Evolutionary conservation across 2,888 invertebrate species (phyloP).

Genomic region (Schrankia costaestrigalis): DNA sequence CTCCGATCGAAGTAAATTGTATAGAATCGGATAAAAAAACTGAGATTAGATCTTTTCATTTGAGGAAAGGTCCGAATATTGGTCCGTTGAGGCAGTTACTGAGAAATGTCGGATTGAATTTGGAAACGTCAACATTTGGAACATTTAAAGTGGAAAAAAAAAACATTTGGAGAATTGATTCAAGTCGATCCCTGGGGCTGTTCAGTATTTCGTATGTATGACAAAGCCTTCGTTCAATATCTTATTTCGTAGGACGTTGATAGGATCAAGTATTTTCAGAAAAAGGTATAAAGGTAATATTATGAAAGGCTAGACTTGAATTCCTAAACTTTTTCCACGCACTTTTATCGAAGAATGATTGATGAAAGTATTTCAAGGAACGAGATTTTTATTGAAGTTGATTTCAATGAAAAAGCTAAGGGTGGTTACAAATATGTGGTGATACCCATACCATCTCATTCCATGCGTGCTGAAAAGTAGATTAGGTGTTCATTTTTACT

Average conservation of each 20-base stretch:
- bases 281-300: too few relatives aligned
- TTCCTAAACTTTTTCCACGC: too few relatives aligned
- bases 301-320: too few relatives aligned
- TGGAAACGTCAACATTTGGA: constrained; percentile 45
- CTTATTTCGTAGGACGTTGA: constrained; percentile 9
- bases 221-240: constrained; percentile 12
- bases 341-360: too few relatives aligned
- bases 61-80: constrained; percentile 60
- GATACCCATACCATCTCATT: too few relatives aligned
- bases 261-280: constrained; percentile 2
- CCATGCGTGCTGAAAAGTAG: too few relatives aligned
- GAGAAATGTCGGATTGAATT: constrained; percentile 48
- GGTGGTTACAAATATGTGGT: too few relatives aligned
- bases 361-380: too few relatives aligned
- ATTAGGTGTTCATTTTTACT: too few relatives aligned
- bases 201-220: constrained; percentile 14
- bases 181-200: constrained; percentile 19
- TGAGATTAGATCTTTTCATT: constrained; percentile 67
- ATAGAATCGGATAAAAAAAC: constrained; percentile 58
- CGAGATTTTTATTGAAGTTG: too few relatives aligned
- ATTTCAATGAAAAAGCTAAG: too few relatives aligned
- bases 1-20: constrained; percentile 47
- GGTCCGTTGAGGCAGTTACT: constrained; percentile 52
- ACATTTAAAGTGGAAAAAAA: constrained; percentile 35
- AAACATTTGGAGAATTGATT: constrained; percentile 44